These are phyloP conservation scores for Neuroterus valhalla DNA, from an alignment of 1,140 invertebrate genomes.

Conservation along the genomic window DNA sequence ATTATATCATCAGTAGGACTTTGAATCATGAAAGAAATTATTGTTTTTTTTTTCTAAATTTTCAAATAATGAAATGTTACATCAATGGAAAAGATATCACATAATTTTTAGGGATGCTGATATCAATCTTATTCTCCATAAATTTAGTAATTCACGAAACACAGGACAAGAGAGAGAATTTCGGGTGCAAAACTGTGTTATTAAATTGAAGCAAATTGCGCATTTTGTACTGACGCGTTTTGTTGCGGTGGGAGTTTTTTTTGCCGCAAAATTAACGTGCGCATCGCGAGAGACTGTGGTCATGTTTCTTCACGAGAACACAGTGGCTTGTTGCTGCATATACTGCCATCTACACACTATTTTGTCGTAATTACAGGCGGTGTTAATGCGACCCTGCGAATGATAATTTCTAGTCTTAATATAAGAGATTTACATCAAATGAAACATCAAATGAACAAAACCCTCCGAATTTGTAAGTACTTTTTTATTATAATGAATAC, in stretches of 20 bases:
- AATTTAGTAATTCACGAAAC: slow-evolving; percentile 3
- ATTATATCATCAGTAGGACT: too few relatives aligned
- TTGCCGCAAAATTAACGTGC: slow-evolving; percentile 5
- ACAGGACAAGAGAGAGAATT: slow-evolving; percentile 10
- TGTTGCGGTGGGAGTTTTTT: slow-evolving; percentile 10
- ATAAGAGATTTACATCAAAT: not conserved
- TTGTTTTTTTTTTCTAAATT: not conserved
- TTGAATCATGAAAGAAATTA: too few relatives aligned
- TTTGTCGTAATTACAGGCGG: slow-evolving; percentile 42
- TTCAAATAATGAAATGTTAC: not conserved
- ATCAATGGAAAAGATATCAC: not conserved
- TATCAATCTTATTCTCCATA: not conserved
- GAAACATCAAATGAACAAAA: not conserved
- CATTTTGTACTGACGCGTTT: slow-evolving; percentile 11
- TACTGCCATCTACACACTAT: slow-evolving; percentile 19
- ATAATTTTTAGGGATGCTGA: not conserved
- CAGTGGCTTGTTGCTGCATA: not conserved
- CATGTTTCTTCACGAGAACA: slow-evolving; percentile 16
- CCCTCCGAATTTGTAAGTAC: not conserved
- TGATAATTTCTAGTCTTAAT: slow-evolving; percentile 44
- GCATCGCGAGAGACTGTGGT: not conserved
- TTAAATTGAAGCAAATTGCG: slow-evolving; percentile 18
- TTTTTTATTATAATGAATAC: not conserved
- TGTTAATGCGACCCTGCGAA: slow-evolving; percentile 44
- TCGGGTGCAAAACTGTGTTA: not conserved